Evolutionary conservation across 2,797 vertebrate species (phyloP).

Genomic region (Amazona finschi): DNA sequence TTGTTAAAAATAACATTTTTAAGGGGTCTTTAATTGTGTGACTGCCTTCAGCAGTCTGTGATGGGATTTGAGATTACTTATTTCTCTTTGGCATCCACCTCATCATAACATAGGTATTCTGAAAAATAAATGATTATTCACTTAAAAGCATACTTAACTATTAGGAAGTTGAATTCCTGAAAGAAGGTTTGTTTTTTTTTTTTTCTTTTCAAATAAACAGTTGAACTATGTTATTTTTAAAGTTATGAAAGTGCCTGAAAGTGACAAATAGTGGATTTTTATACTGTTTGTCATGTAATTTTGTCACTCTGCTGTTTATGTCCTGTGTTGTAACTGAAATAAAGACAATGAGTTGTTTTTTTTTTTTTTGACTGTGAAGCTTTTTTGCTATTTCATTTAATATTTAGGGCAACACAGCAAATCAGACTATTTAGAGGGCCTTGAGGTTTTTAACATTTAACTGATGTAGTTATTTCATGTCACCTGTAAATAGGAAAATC

Average conservation of each 20-base stretch:
- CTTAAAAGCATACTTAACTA: not conserved
- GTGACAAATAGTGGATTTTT: constrained; percentile 26
- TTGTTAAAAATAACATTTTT: constrained; percentile 24
- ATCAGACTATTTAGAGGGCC: not conserved
- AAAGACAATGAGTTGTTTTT: constrained; percentile 15
- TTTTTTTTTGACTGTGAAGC: constrained; percentile 12
- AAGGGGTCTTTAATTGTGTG: not conserved
- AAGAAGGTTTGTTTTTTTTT: not conserved
- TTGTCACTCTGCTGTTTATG: not conserved
- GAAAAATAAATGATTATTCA: not conserved
- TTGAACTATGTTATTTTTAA: constrained; percentile 24
- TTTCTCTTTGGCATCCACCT: not conserved
- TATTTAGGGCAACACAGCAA: not conserved
- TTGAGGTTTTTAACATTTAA: not conserved
- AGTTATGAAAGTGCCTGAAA: constrained; percentile 38
- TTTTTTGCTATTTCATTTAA: not conserved
- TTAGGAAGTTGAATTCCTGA: constrained; percentile 14
- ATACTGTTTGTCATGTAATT: not conserved
- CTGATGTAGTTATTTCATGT: not conserved
- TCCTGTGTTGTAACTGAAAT: constrained; percentile 30
- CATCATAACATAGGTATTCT: not conserved
- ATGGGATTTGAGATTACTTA: not conserved
- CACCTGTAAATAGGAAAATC: not conserved
- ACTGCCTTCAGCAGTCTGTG: not conserved
- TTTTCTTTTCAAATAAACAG: not conserved